Percentiles rank a stretch among this genome's conserved stretches.
These are phyloP conservation scores for Limnothrissa miodon DNA, from an alignment of 2,113 vertebrate genomes.

Conservation along the genomic window DNA sequence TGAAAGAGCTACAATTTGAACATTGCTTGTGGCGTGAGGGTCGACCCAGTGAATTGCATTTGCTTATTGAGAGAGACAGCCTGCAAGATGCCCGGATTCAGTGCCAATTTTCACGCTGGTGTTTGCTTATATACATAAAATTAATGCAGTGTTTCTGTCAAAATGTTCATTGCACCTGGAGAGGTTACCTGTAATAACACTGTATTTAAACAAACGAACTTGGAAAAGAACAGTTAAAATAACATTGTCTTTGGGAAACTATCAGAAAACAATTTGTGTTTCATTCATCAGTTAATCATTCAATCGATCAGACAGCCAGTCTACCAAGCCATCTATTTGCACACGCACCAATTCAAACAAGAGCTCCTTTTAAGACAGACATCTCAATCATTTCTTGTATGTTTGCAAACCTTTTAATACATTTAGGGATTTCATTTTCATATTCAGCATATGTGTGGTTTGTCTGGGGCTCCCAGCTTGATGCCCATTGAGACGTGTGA, in stretches of 20 bases:
- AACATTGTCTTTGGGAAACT: neutral
- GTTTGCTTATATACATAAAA: neutral
- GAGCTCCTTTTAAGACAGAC: neutral
- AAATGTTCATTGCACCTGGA: neutral
- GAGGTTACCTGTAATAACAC: constrained; percentile 2
- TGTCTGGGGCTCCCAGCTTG: neutral
- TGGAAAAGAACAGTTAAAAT: constrained; percentile 41
- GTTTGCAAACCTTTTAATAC: neutral
- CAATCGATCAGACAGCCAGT: neutral
- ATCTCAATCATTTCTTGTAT: neutral
- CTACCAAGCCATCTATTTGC: neutral
- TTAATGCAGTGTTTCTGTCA: neutral
- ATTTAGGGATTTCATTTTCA: neutral
- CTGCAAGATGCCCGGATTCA: neutral
- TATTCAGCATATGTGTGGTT: neutral
- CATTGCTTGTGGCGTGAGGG: neutral
- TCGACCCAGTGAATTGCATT: neutral
- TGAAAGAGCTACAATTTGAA: neutral
- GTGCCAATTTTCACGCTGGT: neutral
- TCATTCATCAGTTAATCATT: neutral
- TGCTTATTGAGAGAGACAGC: neutral
- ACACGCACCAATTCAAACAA: neutral
- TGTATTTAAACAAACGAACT: neutral
- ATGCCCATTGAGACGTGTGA: neutral
- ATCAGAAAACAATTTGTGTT: constrained; percentile 9